Evolutionary conservation across 2,113 vertebrate genomes (phyloP).

Genomic region (Galeopterus variegatus): DNA sequence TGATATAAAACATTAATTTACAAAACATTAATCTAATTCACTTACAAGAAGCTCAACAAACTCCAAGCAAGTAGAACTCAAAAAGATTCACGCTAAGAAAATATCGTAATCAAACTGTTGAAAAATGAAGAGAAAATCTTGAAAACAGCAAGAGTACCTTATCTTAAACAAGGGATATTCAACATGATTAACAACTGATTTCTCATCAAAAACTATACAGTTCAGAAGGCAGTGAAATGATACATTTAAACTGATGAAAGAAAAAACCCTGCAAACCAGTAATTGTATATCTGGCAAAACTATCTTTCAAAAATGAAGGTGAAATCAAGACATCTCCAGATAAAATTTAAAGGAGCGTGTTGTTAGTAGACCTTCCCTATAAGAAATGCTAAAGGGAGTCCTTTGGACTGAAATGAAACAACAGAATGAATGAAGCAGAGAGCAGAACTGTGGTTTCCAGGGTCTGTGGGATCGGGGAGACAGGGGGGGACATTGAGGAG

Average conservation of each 20-base stretch:
- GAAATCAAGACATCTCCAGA: too few species aligned
- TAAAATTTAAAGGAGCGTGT: too few species aligned
- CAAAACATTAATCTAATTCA: background rate
- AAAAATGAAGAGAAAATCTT: background rate
- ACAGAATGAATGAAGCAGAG: background rate
- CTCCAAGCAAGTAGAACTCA: background rate
- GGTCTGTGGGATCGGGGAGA: background rate
- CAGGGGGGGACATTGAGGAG: accelerated
- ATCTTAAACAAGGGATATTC: background rate
- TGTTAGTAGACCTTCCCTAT: too few species aligned
- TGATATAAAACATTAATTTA: background rate
- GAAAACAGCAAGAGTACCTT: background rate
- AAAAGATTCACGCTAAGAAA: background rate
- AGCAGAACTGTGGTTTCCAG: background rate
- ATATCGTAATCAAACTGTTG: too few species aligned
- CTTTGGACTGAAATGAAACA: too few species aligned
- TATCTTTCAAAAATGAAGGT: too few species aligned
- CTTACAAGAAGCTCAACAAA: conserved; percentile 9
- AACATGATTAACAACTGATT: background rate
- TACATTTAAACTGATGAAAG: background rate
- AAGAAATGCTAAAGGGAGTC: too few species aligned
- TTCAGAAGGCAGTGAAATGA: background rate
- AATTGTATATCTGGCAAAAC: too few species aligned
- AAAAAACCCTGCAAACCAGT: too few species aligned
- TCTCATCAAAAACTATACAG: background rate